A percentile compares a stretch with the other conserved stretches of the same genome.
Conservation (phyloP, 2,888 invertebrate species). For the Sympetrum striolatum region DNA sequence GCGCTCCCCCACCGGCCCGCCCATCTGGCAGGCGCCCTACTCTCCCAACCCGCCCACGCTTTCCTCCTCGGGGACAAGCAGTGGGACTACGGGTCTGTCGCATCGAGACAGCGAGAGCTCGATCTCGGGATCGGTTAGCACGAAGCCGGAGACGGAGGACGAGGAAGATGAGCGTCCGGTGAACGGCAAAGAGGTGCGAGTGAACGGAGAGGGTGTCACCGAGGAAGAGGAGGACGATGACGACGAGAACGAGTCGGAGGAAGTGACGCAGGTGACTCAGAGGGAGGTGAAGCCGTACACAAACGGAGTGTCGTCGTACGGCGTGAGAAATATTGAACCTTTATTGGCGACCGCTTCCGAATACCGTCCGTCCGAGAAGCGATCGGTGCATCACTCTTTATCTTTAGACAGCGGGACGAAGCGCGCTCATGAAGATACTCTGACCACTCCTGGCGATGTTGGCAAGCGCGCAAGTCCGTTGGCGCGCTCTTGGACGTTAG, state of each 20-base stretch:
- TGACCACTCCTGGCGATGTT: background rate
- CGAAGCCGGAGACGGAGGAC: background rate
- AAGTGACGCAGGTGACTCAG: constrained; percentile 27
- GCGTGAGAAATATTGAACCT: background rate
- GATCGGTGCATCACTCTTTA: constrained; percentile 40
- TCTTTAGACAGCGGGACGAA: constrained; percentile 43
- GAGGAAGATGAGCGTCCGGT: background rate
- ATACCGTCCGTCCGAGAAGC: constrained; percentile 9
- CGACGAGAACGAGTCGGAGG: constrained; percentile 26
- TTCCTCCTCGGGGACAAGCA: constrained; percentile 8
- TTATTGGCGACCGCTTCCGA: background rate
- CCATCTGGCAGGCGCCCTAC: background rate
- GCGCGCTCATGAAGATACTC: background rate
- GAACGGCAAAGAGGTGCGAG: background rate
- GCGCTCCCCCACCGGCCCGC: background rate
- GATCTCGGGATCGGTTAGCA: background rate
- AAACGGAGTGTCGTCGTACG: background rate
- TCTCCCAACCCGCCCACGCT: background rate
- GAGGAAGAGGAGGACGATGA: background rate
- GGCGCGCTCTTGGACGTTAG: constrained; percentile 44
- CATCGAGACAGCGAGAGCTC: constrained; percentile 15
- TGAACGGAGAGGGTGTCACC: background rate
- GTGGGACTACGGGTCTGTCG: background rate
- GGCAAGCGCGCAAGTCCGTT: constrained; percentile 30
- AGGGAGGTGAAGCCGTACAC: background rate